These are phyloP conservation scores for Mercenaria mercenaria DNA, from an alignment of 1,140 invertebrate genomes.

Conservation along the genomic window DNA sequence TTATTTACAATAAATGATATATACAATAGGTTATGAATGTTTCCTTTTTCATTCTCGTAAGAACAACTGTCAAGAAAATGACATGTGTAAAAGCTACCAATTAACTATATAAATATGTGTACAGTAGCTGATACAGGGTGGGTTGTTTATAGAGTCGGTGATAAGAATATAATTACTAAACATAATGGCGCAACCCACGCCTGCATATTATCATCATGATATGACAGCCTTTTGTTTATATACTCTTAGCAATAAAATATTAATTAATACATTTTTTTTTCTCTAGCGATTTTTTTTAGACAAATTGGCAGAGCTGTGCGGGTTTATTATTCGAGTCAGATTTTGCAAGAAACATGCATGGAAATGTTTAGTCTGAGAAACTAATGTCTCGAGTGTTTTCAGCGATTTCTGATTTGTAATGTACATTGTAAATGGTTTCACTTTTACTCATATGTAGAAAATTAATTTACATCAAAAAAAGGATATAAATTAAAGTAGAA, in stretches of 20 bases:
- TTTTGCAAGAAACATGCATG: constrained; percentile 29
- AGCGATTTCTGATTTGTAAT: not conserved
- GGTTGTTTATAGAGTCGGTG: constrained; percentile 56
- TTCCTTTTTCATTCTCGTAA: constrained; percentile 31
- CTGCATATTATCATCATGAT: constrained; percentile 44
- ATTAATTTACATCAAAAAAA: too few relatives aligned
- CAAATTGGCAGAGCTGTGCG: not conserved
- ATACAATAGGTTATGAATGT: constrained; percentile 58
- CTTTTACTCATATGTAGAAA: not conserved
- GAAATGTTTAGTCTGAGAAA: constrained; percentile 38
- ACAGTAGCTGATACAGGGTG: constrained; percentile 43
- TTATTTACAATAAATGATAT: constrained; percentile 49
- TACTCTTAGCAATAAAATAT: constrained; percentile 48
- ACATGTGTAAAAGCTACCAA: constrained; percentile 57
- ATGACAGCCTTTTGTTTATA: constrained; percentile 67
- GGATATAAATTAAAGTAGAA: too few relatives aligned
- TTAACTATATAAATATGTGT: constrained; percentile 67
- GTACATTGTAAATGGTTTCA: not conserved
- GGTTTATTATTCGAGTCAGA: constrained; percentile 43
- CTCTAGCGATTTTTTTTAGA: not conserved
- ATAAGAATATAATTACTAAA: constrained; percentile 66
- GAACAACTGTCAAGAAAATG: constrained; percentile 51
- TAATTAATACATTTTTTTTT: constrained; percentile 54
- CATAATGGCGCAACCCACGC: constrained; percentile 18
- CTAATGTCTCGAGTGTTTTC: not conserved